Conservation (phyloP, 1,140 invertebrate species). For the Drosophila nasuta region DNA sequence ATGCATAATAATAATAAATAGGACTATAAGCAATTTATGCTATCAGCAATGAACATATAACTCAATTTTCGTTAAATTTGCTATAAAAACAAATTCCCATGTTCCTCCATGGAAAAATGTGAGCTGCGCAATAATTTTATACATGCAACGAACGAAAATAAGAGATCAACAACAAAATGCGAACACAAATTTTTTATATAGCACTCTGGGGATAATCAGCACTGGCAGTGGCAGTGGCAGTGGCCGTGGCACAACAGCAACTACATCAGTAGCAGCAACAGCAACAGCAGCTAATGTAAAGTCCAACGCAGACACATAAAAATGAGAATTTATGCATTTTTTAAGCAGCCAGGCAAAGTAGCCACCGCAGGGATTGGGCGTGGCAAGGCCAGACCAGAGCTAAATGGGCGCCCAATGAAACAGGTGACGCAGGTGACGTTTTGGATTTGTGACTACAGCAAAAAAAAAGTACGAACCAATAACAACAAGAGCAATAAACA, state of each 20-base stretch:
- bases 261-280: conserved; percentile 28
- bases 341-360: conserved; percentile 55
- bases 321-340: conserved; percentile 80
- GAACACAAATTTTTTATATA: conserved; percentile 72
- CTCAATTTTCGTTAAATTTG: conserved; percentile 55
- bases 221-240: neutral
- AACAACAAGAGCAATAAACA: conserved; percentile 57
- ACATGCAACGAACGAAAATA: conserved; percentile 56
- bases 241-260: conserved; percentile 18
- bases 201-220: conserved; percentile 77
- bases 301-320: conserved; percentile 80
- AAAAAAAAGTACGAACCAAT: conserved; percentile 31
- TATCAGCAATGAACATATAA: conserved; percentile 40
- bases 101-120: conserved; percentile 21
- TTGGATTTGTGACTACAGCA: conserved; percentile 67
- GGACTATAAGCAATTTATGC: neutral
- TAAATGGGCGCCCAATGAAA: conserved; percentile 9
- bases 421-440: conserved; percentile 79
- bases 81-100: conserved; percentile 49
- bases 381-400: conserved; percentile 5
- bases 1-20: conserved; percentile 2
- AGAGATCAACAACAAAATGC: conserved; percentile 59
- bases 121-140: conserved; percentile 65
- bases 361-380: conserved; percentile 51
- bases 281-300: conserved; percentile 72